Base-by-base conservation (phyloP, 2,113 vertebrate species). In the Paralichthys olivaceus region DNA sequence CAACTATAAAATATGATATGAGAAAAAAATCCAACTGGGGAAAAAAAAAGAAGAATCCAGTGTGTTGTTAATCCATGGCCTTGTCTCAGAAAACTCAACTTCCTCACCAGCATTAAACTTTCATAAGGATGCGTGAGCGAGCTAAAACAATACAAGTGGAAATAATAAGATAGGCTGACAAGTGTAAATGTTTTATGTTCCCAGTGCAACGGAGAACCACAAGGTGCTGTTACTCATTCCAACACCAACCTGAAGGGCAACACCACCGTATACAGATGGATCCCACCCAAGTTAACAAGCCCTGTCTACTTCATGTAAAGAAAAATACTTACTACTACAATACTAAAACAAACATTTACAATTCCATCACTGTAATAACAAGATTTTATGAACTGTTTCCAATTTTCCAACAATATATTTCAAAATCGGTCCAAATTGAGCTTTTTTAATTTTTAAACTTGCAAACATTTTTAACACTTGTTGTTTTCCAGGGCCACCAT, bases 221-320 rank as follows among this genome's bases (percentile, higher is more conserved):
- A 45, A 34, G 81, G 83, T 25, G 88, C 88, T 13, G 11, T 84
- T 20, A 84, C 84, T 77, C 85, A 88, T 13, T 54, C 84, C 70
- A 90, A 90, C 77, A 88, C 47, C 77, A 90, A 88, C 74, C 17
- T 77, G 43, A 90, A 90, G 77, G 80, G 66, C 40, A 88, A 81
- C 69, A 34, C n/a, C 61, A 85, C 84, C 1, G 74, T 81, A 6
- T 84, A 84, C 84, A 84, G 54, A 71, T 90, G 86, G 81, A 74
- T 76, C 2, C n/a, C 79, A 8, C 72, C 82, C 0, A 11, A 68
- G 34, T 56, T 61, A 13, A 9, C 23, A 0, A 13, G 28, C 23
- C 74, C 77, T 4, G 17, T 88, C 61, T 87, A 79, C 62, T 86
- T 88, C 59, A 86, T 72, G 86, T 86, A 76, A 85, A 25, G 3